Evolutionary conservation across 2,888 invertebrate genomes (phyloP), one percentile per base, ranked within the genome.

Genomic region (Biston stratarius): DNA sequence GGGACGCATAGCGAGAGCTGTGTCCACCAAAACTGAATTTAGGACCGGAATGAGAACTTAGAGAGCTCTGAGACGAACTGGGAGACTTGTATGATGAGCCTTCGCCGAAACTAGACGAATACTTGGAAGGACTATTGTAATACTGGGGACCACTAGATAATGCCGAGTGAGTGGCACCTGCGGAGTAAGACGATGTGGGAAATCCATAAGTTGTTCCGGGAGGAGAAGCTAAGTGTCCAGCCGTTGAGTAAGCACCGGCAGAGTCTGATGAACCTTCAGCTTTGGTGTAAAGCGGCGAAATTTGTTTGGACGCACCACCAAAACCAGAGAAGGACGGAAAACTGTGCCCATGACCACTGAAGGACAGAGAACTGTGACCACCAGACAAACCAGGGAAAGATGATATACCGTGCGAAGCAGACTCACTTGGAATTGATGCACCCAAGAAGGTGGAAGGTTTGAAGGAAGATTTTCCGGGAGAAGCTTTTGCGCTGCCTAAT

Each of bases 371-470:
- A 86, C 47, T 24, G 45, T 60, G 60, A 86, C 85, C 63, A 24
- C 84, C 86, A 56, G 88, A 83, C 14, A 86, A 83, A 38, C 86
- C 82, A 40, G 83, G 79, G 64, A 83, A 82, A 47, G 87, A 83
- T 42, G 85, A 86, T 79, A 61, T 87, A 86, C 49, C 76, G 59
- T 84, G 76, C 38, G 90, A 83, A 10, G 87, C 71, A 47, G 87
- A 83, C 53, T 92, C 92, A 76, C 85, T 79, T 75, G 86, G 87
- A 33, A 87, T 77, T 5, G 92, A 87, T 61, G 92, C 81, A 57
- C 94, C 94, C 72, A 94, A 76, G 77, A 84, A 94, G 56, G 90
- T 86, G 11, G 94, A 94, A 49, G 94, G 94, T 66, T 94, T 94
- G 69, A 94, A 94, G 34, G 90, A 82, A 51, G 81, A 74, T 78